These are phyloP conservation scores for Pomacea canaliculata DNA, from an alignment of 2,888 invertebrate species.

Conservation along the genomic window DNA sequence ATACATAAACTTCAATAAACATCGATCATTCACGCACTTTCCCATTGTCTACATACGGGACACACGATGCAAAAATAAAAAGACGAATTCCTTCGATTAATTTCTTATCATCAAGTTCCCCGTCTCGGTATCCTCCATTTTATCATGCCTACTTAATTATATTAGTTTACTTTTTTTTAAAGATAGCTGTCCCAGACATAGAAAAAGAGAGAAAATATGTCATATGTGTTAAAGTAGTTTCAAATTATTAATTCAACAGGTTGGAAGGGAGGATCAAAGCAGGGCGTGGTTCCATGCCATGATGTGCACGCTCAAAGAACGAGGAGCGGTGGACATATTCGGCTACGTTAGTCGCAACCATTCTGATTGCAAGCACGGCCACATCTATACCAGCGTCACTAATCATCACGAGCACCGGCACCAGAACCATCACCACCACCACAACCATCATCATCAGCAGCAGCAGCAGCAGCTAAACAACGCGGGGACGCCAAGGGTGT, in stretches of 20 bases:
- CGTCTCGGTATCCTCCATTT: too few species aligned
- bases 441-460: neutral
- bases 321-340: constrained; percentile 53
- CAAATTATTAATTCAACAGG: neutral
- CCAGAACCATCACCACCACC: neutral
- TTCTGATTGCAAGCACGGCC: neutral
- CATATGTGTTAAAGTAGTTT: too few species aligned
- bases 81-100: too few species aligned
- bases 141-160: too few species aligned
- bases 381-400: neutral
- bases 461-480: neutral
- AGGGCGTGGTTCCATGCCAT: constrained; percentile 51
- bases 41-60: accelerated
- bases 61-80: too few species aligned
- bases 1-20: too few species aligned
- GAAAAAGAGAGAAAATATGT: too few species aligned
- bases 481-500: neutral
- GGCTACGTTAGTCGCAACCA: constrained; percentile 14
- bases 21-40: too few species aligned
- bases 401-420: neutral
- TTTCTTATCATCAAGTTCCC: too few species aligned
- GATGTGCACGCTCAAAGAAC: constrained; percentile 42
- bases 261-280: constrained; percentile 48
- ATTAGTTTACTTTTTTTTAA: too few species aligned
- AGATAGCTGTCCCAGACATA: too few species aligned